Conservation (phyloP, 1,140 invertebrate species). For the Diabrotica virgifera region DNA sequence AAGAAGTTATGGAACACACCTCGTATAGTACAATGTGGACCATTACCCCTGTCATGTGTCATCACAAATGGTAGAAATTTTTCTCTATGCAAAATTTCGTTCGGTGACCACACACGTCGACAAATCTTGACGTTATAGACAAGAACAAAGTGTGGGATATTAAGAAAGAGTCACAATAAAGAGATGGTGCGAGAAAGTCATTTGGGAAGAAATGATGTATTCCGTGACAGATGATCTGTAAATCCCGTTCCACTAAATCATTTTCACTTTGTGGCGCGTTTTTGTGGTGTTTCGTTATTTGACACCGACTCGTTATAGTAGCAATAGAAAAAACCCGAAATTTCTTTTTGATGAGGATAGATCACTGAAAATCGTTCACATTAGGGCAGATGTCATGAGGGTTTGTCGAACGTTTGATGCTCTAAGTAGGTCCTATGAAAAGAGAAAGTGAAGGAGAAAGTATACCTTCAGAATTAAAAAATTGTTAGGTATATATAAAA, state of each 20-base stretch:
- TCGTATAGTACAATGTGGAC: too few species aligned
- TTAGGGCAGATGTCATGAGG: too few species aligned
- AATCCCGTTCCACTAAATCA: conserved; percentile 48
- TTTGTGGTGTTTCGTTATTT: conserved; percentile 38
- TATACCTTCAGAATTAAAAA: too few species aligned
- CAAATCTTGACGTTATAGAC: neutral
- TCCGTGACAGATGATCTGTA: conserved; percentile 48
- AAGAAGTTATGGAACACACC: too few species aligned
- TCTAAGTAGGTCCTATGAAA: too few species aligned
- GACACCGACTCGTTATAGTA: conserved; percentile 25
- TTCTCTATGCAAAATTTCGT: too few species aligned
- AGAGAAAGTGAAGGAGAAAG: too few species aligned
- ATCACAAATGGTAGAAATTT: too few species aligned
- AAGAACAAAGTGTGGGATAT: neutral
- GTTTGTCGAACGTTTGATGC: too few species aligned
- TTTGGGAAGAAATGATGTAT: conserved; percentile 43
- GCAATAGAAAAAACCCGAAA: neutral
- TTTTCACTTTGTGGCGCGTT: conserved; percentile 38
- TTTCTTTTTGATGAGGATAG: neutral
- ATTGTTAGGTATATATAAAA: too few species aligned
- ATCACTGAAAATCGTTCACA: neutral
- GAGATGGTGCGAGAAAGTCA: conserved; percentile 9
- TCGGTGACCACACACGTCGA: conserved; percentile 18
- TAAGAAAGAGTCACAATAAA: neutral
- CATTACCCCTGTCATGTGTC: too few species aligned